phyloP scores from a whole-genome alignment of 1,140 invertebrate genomes.

The Cardiocondyla obscurior region DNA sequence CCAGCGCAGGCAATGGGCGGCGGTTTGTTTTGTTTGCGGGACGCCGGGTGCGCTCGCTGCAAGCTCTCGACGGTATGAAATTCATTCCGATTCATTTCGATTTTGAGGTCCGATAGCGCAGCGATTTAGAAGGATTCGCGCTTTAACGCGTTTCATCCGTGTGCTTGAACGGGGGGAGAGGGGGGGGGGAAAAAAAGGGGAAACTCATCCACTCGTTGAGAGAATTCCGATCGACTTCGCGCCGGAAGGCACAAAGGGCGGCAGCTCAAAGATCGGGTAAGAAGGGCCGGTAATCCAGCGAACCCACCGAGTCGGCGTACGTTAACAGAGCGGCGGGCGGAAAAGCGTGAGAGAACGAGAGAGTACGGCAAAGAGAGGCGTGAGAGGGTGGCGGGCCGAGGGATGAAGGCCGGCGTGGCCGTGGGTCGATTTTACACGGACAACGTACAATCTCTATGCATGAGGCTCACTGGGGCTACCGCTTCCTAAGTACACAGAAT shows the following conservation, averaged over 20 bases:
- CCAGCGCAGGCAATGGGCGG: not conserved
- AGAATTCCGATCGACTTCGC: not conserved
- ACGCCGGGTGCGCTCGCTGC: not conserved
- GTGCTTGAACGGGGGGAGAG: too few relatives aligned
- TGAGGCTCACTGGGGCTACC: conserved; percentile 80
- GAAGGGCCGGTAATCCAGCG: conserved; percentile 39
- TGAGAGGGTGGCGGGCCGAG: conserved; percentile 7
- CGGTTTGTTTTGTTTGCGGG: conserved; percentile 37
- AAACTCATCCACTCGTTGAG: not conserved
- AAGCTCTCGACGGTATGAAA: not conserved
- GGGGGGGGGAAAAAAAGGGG: too few relatives aligned
- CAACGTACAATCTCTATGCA: conserved; percentile 83
- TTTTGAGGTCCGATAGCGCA: not conserved
- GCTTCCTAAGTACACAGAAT: conserved; percentile 83
- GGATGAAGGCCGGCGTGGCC: conserved; percentile 56
- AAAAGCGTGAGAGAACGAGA: not conserved
- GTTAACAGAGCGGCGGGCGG: conserved; percentile 14
- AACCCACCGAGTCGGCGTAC: conserved; percentile 19
- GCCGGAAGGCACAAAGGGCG: not conserved
- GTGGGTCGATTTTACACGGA: conserved; percentile 77
- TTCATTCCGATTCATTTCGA: conserved; percentile 21
- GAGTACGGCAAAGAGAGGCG: conserved; percentile 2
- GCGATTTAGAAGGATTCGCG: not conserved
- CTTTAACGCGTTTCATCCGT: not conserved
- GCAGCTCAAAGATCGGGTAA: conserved; percentile 61